A percentile compares a stretch with the other conserved stretches of the same genome.
Conservation (phyloP, 2,113 vertebrate species). For the Ciconia maguari region DNA sequence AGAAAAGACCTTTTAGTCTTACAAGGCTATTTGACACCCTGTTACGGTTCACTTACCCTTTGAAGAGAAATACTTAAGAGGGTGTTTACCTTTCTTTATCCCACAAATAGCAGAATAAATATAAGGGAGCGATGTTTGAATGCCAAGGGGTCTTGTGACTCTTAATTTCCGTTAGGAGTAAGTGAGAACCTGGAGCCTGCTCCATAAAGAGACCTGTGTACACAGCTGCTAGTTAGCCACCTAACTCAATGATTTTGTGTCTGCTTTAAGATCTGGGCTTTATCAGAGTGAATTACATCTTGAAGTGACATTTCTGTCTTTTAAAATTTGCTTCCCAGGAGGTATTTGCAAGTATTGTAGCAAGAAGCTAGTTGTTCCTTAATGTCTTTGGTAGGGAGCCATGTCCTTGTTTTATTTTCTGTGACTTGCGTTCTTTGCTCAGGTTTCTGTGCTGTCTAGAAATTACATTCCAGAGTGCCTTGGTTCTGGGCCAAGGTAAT, state of each 20-base stretch:
- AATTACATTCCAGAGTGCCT: not conserved
- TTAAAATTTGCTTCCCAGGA: not conserved
- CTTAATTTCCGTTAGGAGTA: not conserved
- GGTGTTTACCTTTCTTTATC: not conserved
- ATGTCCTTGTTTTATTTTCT: not conserved
- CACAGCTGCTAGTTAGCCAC: not conserved
- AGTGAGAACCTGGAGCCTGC: not conserved
- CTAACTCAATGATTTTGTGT: not conserved
- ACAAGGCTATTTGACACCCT: not conserved
- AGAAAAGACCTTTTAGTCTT: not conserved
- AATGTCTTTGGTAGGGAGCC: not conserved
- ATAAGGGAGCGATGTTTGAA: not conserved
- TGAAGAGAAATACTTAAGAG: not conserved
- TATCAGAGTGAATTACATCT: not conserved
- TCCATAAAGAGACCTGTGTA: not conserved
- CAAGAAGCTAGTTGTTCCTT: not conserved
- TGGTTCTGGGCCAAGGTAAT: not conserved
- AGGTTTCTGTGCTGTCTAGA: not conserved
- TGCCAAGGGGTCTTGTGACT: not conserved
- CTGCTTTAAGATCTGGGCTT: not conserved
- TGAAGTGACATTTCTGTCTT: not conserved
- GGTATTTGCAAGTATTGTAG: not conserved
- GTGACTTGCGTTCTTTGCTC: not conserved
- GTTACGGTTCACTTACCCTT: not conserved
- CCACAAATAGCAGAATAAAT: not conserved